These are phyloP conservation scores for Pipistrellus pipistrellus DNA, from an alignment of 2,797 vertebrate species.

Conservation along the genomic window DNA sequence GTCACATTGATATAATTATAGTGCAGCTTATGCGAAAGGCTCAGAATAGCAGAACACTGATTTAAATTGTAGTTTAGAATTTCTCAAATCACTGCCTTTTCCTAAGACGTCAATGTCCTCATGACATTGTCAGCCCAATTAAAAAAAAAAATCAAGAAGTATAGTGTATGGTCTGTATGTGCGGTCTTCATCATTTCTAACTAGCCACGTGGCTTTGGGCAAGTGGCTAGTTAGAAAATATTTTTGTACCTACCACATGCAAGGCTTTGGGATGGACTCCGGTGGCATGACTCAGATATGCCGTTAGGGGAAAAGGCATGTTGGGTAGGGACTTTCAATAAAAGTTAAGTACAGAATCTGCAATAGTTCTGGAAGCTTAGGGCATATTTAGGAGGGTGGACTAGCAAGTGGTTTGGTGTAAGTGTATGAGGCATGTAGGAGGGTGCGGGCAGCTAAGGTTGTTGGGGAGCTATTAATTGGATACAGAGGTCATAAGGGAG, in stretches of 20 bases:
- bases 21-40: constrained; percentile 1
- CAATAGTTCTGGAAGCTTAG: background rate
- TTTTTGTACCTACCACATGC: background rate
- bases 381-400: background rate
- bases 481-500: background rate
- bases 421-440: background rate
- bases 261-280: background rate
- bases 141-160: background rate
- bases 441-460: background rate
- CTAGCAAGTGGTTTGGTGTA: background rate
- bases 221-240: background rate
- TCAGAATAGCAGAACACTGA: constrained; percentile 65
- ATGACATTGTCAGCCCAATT: constrained; percentile 13
- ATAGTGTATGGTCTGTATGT: background rate
- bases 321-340: background rate
- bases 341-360: background rate
- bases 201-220: constrained; percentile 14
- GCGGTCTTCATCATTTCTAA: background rate
- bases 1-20: constrained; percentile 57
- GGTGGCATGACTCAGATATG: constrained; percentile 24
- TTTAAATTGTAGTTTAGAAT: constrained; percentile 69
- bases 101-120: constrained; percentile 36
- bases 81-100: constrained; percentile 68
- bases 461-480: background rate
- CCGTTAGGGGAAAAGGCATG: background rate